Evolutionary conservation across 2,797 vertebrate species (phyloP).

Genomic region (Oreortyx pictus): DNA sequence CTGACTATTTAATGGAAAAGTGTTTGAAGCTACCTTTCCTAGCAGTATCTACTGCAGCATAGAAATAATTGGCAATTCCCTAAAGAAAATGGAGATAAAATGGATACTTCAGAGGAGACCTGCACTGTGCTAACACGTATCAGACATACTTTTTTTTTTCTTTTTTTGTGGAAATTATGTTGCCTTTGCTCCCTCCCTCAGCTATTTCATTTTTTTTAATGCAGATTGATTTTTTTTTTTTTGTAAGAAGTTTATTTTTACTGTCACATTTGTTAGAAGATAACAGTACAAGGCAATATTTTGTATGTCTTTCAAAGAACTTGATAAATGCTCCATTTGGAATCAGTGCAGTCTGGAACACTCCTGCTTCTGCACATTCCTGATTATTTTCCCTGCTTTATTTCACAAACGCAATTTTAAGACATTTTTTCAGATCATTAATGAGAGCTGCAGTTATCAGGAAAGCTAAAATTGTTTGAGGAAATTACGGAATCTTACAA

Average conservation of each 20-base stretch:
- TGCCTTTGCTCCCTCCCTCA: rapidly evolving
- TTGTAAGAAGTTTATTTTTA: background rate
- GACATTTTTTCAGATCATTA: too few relatives aligned
- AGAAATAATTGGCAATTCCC: background rate
- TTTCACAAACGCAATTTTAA: too few relatives aligned
- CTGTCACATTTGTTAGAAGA: background rate
- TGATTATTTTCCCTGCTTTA: too few relatives aligned
- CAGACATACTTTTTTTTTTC: background rate
- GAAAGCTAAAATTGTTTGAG: background rate
- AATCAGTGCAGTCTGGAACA: too few relatives aligned
- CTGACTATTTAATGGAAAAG: too few relatives aligned
- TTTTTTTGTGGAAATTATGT: background rate
- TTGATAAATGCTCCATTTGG: too few relatives aligned
- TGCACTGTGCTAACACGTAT: background rate
- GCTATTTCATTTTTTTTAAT: background rate
- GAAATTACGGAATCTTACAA: background rate
- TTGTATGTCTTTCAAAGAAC: too few relatives aligned
- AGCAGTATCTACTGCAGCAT: background rate
- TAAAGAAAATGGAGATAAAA: background rate
- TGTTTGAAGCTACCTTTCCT: background rate
- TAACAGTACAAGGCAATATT: background rate
- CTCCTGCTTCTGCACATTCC: too few relatives aligned
- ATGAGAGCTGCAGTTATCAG: background rate
- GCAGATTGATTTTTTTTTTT: background rate
- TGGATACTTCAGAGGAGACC: background rate